phyloP scores from a whole-genome alignment of 2,888 invertebrate genomes.

The Prionchulus punctatus region DNA sequence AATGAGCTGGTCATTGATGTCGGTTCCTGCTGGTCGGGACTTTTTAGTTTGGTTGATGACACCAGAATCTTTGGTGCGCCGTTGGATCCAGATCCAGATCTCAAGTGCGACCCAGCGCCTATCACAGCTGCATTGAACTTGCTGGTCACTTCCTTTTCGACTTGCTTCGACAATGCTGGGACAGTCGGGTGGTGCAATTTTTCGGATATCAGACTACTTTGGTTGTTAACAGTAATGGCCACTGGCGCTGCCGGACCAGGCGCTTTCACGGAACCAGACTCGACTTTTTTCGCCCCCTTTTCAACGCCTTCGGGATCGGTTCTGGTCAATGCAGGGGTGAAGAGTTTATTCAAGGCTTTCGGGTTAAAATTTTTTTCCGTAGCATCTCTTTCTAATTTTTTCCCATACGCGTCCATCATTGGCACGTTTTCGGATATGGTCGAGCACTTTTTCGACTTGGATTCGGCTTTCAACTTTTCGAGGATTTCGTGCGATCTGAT shows the following conservation, averaged over 20 bases:
- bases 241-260: too few species aligned
- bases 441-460: too few species aligned
- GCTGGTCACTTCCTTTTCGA: constrained; percentile 3
- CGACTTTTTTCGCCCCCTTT: background rate
- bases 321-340: too few species aligned
- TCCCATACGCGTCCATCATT: constrained; percentile 13
- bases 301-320: constrained; percentile 8
- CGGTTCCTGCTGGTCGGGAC: background rate
- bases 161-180: constrained; percentile 11
- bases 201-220: background rate
- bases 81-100: background rate
- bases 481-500: constrained; percentile 24
- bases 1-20: background rate
- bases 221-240: too few species aligned
- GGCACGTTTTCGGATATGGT: too few species aligned
- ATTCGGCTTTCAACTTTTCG: constrained; percentile 16
- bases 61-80: too few species aligned
- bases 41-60: too few species aligned
- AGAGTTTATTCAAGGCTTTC: too few species aligned
- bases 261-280: background rate
- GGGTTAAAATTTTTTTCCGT: too few species aligned
- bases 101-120: too few species aligned
- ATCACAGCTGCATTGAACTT: too few species aligned
- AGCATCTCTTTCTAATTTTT: too few species aligned
- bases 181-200: constrained; percentile 6